Conservation (phyloP, 2,113 vertebrate species). For the Burhinus bistriatus region DNA sequence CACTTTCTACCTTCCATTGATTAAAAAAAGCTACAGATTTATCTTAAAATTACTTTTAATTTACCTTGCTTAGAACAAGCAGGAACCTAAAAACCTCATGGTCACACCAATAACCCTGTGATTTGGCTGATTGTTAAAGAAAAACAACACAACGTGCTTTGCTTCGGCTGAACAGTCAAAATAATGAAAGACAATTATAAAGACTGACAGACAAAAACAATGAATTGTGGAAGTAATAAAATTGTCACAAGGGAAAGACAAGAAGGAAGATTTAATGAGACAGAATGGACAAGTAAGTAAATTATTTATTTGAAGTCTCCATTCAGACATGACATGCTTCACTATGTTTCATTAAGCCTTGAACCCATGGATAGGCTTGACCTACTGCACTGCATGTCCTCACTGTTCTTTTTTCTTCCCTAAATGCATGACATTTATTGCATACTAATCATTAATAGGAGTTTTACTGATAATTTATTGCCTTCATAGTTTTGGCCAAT, state of each 20-base stretch:
- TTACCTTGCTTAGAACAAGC: background rate
- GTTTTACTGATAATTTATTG: background rate
- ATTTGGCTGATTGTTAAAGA: background rate
- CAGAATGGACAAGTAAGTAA: conserved; percentile 37
- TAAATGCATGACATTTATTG: background rate
- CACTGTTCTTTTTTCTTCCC: background rate
- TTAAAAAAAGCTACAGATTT: background rate
- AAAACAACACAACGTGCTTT: background rate
- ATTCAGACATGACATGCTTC: conserved; percentile 16
- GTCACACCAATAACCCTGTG: background rate
- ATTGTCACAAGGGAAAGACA: conserved; percentile 25
- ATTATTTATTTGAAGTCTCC: conserved; percentile 59
- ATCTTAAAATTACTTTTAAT: background rate
- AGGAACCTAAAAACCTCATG: background rate
- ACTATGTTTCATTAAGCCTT: conserved; percentile 20
- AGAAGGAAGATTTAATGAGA: conserved; percentile 38
- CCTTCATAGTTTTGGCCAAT: background rate
- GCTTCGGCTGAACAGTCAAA: background rate
- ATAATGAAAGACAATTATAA: background rate
- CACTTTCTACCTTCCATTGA: background rate
- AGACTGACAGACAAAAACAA: conserved; percentile 10
- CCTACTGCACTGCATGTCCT: background rate
- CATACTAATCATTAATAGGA: background rate
- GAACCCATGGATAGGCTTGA: background rate
- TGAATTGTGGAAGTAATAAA: conserved; percentile 25